These are phyloP conservation scores for Tinamus major DNA, from an alignment of 2,797 vertebrate genomes.

Conservation along the genomic window DNA sequence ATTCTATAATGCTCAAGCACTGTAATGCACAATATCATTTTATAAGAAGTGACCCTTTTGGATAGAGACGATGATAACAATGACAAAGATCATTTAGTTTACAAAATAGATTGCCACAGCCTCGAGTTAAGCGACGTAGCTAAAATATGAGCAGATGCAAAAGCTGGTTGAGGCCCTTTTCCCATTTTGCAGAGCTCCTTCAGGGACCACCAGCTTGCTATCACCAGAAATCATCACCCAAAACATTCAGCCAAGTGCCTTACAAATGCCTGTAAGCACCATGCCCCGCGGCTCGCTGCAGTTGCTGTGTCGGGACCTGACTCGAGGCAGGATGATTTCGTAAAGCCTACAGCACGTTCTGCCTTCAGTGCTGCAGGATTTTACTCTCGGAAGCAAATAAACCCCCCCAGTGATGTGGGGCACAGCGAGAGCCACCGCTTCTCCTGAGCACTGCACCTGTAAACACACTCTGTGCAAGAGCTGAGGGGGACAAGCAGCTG, in stretches of 20 bases:
- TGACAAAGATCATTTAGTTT: too few relatives aligned
- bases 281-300: not conserved
- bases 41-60: too few relatives aligned
- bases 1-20: not conserved
- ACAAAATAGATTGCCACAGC: too few relatives aligned
- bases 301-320: not conserved
- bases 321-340: not conserved
- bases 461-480: not conserved
- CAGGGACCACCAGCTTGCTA: not conserved
- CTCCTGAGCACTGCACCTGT: not conserved
- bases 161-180: not conserved
- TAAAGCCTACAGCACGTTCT: not conserved
- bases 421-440: not conserved
- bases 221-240: not conserved
- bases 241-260: not conserved
- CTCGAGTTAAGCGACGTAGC: not conserved
- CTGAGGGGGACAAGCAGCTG: not conserved
- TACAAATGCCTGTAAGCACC: not conserved
- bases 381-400: accelerated
- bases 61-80: too few relatives aligned
- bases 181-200: not conserved
- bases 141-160: not conserved
- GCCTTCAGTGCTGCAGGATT: not conserved
- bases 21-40: not conserved
- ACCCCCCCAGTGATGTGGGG: not conserved